Evolutionary conservation across 2,888 invertebrate genomes (phyloP).

Genomic region (Hipparchia semele): DNA sequence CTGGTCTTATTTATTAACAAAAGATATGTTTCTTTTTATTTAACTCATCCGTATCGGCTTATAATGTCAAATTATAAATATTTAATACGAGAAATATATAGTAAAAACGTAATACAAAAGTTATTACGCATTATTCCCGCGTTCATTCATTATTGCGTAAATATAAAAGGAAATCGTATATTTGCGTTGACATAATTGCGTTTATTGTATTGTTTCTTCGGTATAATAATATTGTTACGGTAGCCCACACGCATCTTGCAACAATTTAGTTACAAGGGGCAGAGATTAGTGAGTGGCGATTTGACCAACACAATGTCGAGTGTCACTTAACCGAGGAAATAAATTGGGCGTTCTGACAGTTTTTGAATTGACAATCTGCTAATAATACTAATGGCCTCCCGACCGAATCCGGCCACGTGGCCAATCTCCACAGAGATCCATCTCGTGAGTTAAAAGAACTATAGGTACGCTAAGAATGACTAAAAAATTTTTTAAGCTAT

Average conservation of each 20-base stretch:
- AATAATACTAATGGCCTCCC: too few species aligned
- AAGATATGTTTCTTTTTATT: not conserved
- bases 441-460: too few species aligned
- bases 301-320: too few species aligned
- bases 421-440: too few species aligned
- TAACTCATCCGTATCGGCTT: not conserved
- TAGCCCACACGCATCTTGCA: not conserved
- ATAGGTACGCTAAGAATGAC: too few species aligned
- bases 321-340: too few species aligned
- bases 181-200: not conserved
- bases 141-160: conserved; percentile 2
- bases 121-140: not conserved
- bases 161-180: conserved; percentile 2
- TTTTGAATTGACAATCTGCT: too few species aligned
- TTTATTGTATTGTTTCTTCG: not conserved
- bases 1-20: not conserved
- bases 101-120: not conserved
- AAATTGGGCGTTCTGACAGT: too few species aligned
- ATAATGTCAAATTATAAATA: conserved; percentile 10
- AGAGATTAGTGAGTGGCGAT: too few species aligned
- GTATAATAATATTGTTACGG: not conserved
- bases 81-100: conserved; percentile 1
- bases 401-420: too few species aligned
- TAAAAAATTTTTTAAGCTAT: too few species aligned
- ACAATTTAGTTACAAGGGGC: not conserved